Evolutionary conservation across 2,797 vertebrate genomes (phyloP), one percentile per base, ranked within the genome.

Genomic region (Galago senegalensis): DNA sequence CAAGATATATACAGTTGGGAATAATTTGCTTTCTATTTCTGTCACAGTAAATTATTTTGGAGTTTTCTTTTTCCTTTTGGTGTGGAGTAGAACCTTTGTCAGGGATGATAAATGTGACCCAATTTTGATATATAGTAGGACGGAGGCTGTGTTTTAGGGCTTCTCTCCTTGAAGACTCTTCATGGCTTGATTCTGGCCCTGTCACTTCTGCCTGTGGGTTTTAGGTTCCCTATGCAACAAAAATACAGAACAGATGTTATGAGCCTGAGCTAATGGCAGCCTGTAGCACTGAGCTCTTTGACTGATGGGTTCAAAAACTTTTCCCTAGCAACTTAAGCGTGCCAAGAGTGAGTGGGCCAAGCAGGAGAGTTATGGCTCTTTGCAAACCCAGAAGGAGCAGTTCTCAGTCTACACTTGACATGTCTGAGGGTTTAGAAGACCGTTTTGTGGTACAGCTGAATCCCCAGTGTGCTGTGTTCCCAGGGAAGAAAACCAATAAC

Each of bases 401-500:
- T 97, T 97, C 83, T 86, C 79, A 53, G 89, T 97, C 95, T 98
- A 91, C 87, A 91, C 87, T 88, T 97, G 97, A 98, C 95, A 97
- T 97, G 86, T 96, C 83, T 89, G 97, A 94, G 94, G 97, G 89
- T 76, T 98, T 95, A 89, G 97, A 91, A 97, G 95, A 93, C 92
- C 76, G 11, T 98, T 96, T 86, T 96, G 0, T 98, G 97, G 96
- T 98, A 90, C 75, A 37, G 84, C 75, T 80, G 93, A 85, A 96
- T 97, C 92, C 97, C 94, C 60, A 77, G 88, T 25, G 46, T 97
- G 92, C 93, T 92, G 13, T 95, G 98, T 98, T 98, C 97, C 83
- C 72, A 93, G 93, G 96, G 87, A 98, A 97, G 86, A 87, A 98
- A 89, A 97, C 93, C 97, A 98, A 67, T 84, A 97, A 97, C 97